Percentiles rank a stretch among this genome's conserved stretches.
phyloP scores from a whole-genome alignment of 2,888 invertebrate species.

The Anthophora plumipes region DNA sequence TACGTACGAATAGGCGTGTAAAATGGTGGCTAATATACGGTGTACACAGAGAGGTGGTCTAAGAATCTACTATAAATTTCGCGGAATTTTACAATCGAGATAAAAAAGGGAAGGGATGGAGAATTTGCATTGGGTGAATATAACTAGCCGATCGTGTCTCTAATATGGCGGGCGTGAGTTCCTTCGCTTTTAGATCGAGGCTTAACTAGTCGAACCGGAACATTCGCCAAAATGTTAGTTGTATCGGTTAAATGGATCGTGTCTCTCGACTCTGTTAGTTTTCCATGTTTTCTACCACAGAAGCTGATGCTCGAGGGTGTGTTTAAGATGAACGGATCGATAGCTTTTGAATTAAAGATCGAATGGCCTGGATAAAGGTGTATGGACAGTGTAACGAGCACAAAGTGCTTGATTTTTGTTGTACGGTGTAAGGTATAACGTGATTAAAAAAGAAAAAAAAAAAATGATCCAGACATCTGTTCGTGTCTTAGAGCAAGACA shows the following conservation, averaged over 20 bases:
- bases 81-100: conserved; percentile 45
- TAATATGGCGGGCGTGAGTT: conserved; percentile 38
- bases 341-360: conserved; percentile 7
- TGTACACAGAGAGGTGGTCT: not conserved
- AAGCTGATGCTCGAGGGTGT: conserved; percentile 14
- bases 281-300: conserved; percentile 8
- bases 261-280: not conserved
- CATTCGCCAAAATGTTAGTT: conserved; percentile 17
- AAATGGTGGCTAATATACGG: not conserved
- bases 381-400: too few species aligned
- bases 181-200: conserved; percentile 33
- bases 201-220: conserved; percentile 19
- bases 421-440: too few species aligned
- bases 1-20: not conserved
- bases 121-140: conserved; percentile 50
- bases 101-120: conserved; percentile 23
- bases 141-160: conserved; percentile 32
- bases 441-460: too few species aligned
- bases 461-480: not conserved
- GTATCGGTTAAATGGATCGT: not conserved
- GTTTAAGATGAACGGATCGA: conserved; percentile 28
- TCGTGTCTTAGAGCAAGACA: not conserved
- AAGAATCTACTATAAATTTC: conserved; percentile 47
- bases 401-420: not conserved
- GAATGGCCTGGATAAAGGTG: not conserved